Percentiles rank a stretch among this genome's conserved stretches.
Conservation (phyloP, 2,113 vertebrate species). For the Ceyx margarethae region DNA sequence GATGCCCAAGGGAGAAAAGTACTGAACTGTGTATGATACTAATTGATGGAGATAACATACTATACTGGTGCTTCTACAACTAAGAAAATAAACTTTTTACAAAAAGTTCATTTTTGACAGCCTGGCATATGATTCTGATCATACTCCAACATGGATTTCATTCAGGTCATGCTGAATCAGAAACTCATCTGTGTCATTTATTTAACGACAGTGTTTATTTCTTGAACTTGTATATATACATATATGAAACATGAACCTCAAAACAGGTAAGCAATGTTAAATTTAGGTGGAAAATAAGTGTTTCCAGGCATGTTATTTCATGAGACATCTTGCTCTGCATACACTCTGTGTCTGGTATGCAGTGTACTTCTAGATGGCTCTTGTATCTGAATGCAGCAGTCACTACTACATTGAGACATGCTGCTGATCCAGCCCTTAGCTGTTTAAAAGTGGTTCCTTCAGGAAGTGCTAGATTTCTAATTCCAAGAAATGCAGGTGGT, state of each 20-base stretch:
- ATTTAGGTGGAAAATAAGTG: background rate
- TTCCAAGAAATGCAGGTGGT: background rate
- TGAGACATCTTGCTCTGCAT: background rate
- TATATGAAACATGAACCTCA: background rate
- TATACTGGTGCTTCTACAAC: rapidly evolving
- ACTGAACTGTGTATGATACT: background rate
- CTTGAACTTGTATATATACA: background rate
- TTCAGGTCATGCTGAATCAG: background rate
- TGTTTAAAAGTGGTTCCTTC: background rate
- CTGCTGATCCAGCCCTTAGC: background rate
- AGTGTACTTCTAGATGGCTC: conserved; percentile 75
- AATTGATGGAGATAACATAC: background rate
- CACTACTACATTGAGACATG: conserved; percentile 63
- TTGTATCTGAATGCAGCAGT: conserved; percentile 53
- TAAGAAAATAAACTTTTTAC: background rate
- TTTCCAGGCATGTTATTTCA: background rate
- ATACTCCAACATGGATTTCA: rapidly evolving
- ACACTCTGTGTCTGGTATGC: conserved; percentile 66
- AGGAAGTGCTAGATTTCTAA: background rate
- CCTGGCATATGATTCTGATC: background rate
- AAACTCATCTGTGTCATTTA: background rate
- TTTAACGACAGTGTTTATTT: background rate
- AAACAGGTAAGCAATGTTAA: background rate
- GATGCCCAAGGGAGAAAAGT: background rate
- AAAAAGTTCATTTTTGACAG: background rate